A percentile compares a stretch with the other conserved stretches of the same genome.
Conservation (phyloP, 2,888 invertebrate species). For the Chalcosyrphus nemorum region DNA sequence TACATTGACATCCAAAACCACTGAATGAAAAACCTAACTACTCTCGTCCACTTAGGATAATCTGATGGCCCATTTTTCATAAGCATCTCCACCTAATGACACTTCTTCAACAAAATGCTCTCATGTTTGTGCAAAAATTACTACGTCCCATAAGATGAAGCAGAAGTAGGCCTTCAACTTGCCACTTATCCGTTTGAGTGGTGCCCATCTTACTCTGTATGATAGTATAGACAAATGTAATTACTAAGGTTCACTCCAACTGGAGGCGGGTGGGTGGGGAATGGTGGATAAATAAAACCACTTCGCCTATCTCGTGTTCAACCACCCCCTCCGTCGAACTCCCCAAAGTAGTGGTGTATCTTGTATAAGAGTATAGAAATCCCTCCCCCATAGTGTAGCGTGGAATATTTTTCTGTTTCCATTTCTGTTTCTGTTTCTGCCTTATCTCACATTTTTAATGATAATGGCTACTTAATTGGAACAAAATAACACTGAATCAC, state of each 20-base stretch:
- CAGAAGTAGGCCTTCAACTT: not conserved
- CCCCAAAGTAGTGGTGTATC: not conserved
- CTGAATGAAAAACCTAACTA: not conserved
- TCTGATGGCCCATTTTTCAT: not conserved
- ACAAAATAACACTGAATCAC: constrained; percentile 12
- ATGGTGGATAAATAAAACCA: not conserved
- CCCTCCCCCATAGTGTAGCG: not conserved
- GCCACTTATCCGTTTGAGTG: not conserved
- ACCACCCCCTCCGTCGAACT: not conserved
- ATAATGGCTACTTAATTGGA: constrained; percentile 59
- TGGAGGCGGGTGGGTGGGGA: too few relatives aligned
- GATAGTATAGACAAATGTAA: not conserved
- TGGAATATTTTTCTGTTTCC: too few relatives aligned
- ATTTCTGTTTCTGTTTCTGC: not conserved
- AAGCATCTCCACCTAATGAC: not conserved
- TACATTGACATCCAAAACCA: too few relatives aligned
- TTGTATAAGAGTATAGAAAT: not conserved
- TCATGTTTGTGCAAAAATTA: not conserved
- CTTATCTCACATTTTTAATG: constrained; percentile 49
- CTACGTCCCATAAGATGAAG: not conserved
- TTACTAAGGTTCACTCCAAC: not conserved
- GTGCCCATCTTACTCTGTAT: not conserved
- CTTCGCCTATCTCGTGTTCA: not conserved
- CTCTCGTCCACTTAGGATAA: not conserved
- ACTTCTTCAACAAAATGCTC: not conserved